phyloP scores from a whole-genome alignment of 2,113 vertebrate genomes.

The Rhombomys opimus region DNA sequence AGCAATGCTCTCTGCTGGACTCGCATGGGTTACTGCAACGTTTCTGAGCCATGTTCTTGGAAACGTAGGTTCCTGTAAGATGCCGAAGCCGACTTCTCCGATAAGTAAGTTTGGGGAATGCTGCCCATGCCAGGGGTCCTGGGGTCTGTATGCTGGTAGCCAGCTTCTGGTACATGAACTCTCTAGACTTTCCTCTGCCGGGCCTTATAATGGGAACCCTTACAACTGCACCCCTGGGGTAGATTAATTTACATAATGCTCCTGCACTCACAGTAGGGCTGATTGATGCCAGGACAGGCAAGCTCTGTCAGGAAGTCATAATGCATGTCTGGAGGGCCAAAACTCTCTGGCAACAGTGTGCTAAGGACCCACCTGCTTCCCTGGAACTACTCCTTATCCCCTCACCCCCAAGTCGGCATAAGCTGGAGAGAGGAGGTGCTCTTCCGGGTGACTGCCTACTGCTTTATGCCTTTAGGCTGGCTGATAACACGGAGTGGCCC shows the following conservation, averaged over 20 bases:
- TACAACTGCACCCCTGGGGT: rapidly evolving
- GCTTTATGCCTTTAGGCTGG: background rate
- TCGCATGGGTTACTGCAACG: constrained; percentile 56
- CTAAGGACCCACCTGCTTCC: background rate
- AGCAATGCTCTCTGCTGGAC: constrained; percentile 76
- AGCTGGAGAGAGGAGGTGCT: rapidly evolving
- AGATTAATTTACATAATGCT: background rate
- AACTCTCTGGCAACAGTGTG: rapidly evolving
- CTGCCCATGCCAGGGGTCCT: rapidly evolving
- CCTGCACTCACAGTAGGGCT: background rate
- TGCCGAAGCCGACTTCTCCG: background rate
- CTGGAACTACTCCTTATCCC: no score
- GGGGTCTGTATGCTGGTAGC: background rate
- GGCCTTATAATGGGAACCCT: rapidly evolving
- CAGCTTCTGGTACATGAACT: background rate
- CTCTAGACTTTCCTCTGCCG: background rate
- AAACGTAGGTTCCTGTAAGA: background rate
- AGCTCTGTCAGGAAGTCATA: background rate
- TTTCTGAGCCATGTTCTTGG: background rate
- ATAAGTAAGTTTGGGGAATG: background rate
- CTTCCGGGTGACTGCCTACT: rapidly evolving
- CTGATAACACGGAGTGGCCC: background rate
- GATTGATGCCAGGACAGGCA: rapidly evolving
- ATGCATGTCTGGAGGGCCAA: background rate
- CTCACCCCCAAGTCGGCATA: no score